Conservation (phyloP, 2,797 vertebrate genomes). For the Paedocypris micromegethes region DNA sequence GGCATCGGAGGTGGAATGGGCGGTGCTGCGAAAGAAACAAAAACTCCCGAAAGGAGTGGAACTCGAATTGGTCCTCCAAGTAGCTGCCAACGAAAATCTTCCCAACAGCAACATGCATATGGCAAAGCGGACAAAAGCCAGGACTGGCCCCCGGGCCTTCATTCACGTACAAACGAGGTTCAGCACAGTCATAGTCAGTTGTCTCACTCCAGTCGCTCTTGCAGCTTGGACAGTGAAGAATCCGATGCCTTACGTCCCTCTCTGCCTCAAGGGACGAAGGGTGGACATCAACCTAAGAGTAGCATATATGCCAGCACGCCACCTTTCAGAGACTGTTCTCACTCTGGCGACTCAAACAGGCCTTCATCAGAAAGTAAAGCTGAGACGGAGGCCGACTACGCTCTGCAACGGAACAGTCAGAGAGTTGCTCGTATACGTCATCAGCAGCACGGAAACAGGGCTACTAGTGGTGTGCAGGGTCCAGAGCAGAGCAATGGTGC, state of each 20-base stretch:
- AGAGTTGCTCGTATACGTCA: conserved; percentile 91
- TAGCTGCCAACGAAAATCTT: conserved; percentile 69
- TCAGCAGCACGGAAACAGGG: conserved; percentile 78
- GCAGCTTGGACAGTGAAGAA: conserved; percentile 71
- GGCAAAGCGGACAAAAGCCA: conserved; percentile 76
- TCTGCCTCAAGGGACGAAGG: conserved; percentile 69
- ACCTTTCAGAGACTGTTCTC: conserved; percentile 68
- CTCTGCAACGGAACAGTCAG: conserved; percentile 77
- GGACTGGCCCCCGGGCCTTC: conserved; percentile 70
- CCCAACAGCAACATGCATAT: conserved; percentile 68
- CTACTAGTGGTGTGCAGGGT: conserved; percentile 50
- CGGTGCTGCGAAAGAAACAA: conserved; percentile 53
- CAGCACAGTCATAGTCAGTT: conserved; percentile 47
- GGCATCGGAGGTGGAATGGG: conserved; percentile 64
- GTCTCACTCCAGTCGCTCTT: conserved; percentile 59
- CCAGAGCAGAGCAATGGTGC: conserved; percentile 44
- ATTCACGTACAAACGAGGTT: conserved; percentile 55
- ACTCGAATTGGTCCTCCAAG: conserved; percentile 51
- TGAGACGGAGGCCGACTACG: conserved; percentile 54
- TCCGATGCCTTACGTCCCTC: conserved; percentile 67
- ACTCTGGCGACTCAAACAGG: conserved; percentile 54
- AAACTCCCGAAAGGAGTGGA: conserved; percentile 59
- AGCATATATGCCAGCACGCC: conserved; percentile 72
- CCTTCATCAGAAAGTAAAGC: conserved; percentile 43
- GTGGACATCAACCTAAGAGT: conserved; percentile 60